Evolutionary conservation across 2,888 invertebrate species (phyloP).

Genomic region (Pterostichus niger): DNA sequence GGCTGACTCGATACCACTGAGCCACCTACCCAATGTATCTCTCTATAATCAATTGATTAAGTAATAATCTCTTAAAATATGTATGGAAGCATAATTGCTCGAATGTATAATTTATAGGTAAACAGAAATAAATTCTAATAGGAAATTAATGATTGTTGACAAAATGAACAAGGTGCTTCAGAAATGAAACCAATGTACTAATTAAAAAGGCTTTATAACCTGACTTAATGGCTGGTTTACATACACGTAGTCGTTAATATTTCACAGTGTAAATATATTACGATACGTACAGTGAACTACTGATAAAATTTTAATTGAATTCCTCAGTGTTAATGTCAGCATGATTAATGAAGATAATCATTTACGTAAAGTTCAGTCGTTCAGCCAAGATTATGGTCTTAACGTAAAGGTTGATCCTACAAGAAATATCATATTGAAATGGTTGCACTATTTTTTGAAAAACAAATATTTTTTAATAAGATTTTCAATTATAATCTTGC

Average conservation of each 20-base stretch:
- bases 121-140: neutral
- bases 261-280: conserved; percentile 54
- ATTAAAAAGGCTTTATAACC: conserved; percentile 13
- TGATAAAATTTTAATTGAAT: conserved; percentile 66
- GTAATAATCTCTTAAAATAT: neutral
- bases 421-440: too few relatives aligned
- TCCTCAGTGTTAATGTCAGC: conserved; percentile 63
- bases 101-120: neutral
- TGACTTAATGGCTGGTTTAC: neutral
- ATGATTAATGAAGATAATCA: conserved; percentile 64
- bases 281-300: conserved; percentile 25
- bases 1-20: too few relatives aligned
- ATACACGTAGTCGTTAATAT: conserved; percentile 48
- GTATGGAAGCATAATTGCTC: neutral
- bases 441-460: too few relatives aligned
- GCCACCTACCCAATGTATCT: too few relatives aligned
- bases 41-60: too few relatives aligned
- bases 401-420: neutral
- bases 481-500: too few relatives aligned
- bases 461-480: too few relatives aligned
- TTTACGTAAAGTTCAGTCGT: conserved; percentile 57
- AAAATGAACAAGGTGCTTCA: neutral
- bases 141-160: neutral
- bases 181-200: neutral
- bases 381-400: conserved; percentile 22